Base-by-base conservation (phyloP, 2,113 vertebrate species). In the Strix aluco region DNA sequence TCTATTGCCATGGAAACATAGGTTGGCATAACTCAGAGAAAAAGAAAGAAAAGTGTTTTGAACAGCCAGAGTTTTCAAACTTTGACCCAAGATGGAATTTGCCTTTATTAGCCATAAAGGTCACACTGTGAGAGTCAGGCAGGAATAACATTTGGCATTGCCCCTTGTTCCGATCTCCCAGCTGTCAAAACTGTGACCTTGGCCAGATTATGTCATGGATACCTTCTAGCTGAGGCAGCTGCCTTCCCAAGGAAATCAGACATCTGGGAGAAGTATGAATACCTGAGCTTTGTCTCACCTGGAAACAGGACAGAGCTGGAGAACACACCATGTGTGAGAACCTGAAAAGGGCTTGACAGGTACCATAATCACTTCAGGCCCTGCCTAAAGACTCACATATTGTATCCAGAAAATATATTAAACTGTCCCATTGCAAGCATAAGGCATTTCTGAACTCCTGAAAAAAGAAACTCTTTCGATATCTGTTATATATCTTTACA, bases 1-100 rank as follows among this genome's bases (percentile, higher is more conserved):
- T 42, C 69, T 80, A 77, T 92, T 82, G 62, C 94, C 77, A 96
- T 96, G 88, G 95, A 94, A 97, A 96, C 80, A 58, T 52, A 84
- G 34, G 49, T 34, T 92, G 73, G 69, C n/a, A 44, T 38, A 72
- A 72, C 27, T 81, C 19, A 15, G n/a, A 77, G n/a, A 6, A 66
- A 84, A 80, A 88, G 11, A 74, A 51, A 70, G 36, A 81, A 18
- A 83, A 47, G 11, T 34, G 3, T 32, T 94, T 92, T 20, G 69
- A 74, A 55, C 29, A 52, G 12, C 2, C 65, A 81, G 51, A 88
- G 51, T 81, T 92, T 70, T 66, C 32, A 42, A 67, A 93, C 82
- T 93, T 88, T 86, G 83, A 84, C 75, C 75, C 11, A 57, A 57
- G 67, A 36, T 7, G 27, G 51, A 88, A 81, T 81, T 90, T 30